Percentiles rank a stretch among this genome's conserved stretches.
These are phyloP conservation scores for Metopia argyrocephala DNA, from an alignment of 2,888 invertebrate genomes.

Conservation along the genomic window DNA sequence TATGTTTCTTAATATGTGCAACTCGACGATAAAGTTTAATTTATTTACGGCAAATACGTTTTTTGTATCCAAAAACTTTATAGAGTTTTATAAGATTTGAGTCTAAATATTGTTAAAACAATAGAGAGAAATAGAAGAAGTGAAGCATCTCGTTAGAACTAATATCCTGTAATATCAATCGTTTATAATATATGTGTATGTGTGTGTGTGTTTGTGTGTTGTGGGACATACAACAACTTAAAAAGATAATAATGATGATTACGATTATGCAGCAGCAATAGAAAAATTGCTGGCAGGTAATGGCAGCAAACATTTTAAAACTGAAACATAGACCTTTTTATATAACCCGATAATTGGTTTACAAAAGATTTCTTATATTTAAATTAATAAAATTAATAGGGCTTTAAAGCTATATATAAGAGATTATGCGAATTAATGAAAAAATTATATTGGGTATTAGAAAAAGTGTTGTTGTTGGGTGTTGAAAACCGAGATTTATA, in stretches of 20 bases:
- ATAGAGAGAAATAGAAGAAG: background rate
- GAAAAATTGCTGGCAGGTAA: too few relatives aligned
- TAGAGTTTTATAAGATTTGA: constrained; percentile 10
- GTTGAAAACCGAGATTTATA: too few relatives aligned
- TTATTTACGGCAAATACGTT: constrained; percentile 4
- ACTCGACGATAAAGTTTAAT: constrained; percentile 23
- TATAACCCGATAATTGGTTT: background rate
- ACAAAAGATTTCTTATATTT: too few relatives aligned
- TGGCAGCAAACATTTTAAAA: background rate
- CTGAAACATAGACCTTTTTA: background rate
- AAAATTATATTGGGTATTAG: too few relatives aligned
- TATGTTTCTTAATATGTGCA: background rate
- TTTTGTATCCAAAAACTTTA: background rate
- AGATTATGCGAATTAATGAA: too few relatives aligned
- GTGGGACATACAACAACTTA: background rate
- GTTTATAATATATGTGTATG: too few relatives aligned
- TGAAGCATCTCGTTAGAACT: background rate
- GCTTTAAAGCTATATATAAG: too few relatives aligned
- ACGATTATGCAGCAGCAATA: too few relatives aligned
- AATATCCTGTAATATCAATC: background rate
- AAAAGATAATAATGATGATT: background rate
- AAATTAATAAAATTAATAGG: too few relatives aligned
- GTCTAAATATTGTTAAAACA: constrained; percentile 29
- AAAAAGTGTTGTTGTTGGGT: too few relatives aligned
- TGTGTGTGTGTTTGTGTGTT: background rate